These are phyloP conservation scores for Otolemur garnettii DNA, from an alignment of 2,113 vertebrate genomes.

Conservation along the genomic window DNA sequence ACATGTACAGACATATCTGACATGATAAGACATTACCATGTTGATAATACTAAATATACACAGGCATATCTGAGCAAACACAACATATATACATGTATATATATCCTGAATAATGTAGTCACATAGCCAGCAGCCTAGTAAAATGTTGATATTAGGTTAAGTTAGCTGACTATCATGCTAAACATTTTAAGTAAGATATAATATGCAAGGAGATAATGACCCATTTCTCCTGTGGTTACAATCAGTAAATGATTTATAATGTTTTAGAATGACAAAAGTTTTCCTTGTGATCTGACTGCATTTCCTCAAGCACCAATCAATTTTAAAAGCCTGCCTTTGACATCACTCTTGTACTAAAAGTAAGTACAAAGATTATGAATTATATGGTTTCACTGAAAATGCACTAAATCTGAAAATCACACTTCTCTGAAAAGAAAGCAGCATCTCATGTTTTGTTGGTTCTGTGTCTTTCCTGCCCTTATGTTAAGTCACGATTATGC, in stretches of 20 bases:
- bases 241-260: background rate
- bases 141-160: background rate
- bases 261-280: background rate
- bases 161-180: background rate
- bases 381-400: background rate
- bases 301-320: background rate
- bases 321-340: background rate
- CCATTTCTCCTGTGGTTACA: background rate
- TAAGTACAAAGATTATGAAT: background rate
- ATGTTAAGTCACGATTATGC: background rate
- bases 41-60: background rate
- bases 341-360: background rate
- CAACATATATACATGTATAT: too few species aligned
- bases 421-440: background rate
- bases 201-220: too few species aligned
- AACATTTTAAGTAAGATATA: background rate
- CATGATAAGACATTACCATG: background rate
- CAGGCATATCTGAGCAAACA: background rate
- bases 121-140: background rate
- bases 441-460: background rate
- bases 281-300: background rate
- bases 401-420: background rate
- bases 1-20: background rate
- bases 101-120: background rate
- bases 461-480: background rate